These are phyloP conservation scores for Lumbricus terrestris DNA, from an alignment of 2,888 invertebrate species.

Conservation along the genomic window DNA sequence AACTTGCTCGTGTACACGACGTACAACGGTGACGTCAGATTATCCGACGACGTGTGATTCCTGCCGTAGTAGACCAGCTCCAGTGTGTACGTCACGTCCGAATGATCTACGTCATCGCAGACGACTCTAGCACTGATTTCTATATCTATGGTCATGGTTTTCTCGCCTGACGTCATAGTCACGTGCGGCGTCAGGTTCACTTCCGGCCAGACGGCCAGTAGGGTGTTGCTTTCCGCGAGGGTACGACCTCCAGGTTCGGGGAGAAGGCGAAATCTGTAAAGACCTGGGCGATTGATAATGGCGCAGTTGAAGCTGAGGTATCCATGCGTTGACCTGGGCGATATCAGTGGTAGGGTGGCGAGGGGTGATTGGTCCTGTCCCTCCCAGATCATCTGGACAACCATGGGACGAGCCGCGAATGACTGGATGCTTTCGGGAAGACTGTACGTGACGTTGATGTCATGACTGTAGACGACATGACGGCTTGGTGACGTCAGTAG, in stretches of 20 bases:
- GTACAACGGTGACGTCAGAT: neutral
- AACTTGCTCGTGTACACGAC: conserved; percentile 6
- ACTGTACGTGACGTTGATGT: neutral
- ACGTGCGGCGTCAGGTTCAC: neutral
- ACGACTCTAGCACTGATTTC: neutral
- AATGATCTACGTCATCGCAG: neutral
- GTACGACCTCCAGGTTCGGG: neutral
- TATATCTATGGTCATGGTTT: neutral
- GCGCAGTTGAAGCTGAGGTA: neutral
- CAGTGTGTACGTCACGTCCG: neutral
- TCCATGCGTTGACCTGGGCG: neutral
- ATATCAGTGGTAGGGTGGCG: neutral
- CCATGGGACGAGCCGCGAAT: neutral
- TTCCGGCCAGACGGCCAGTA: neutral
- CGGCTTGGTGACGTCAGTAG: neutral
- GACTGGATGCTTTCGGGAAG: neutral
- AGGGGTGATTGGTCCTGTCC: neutral
- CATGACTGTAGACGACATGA: neutral
- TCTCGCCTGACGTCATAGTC: neutral
- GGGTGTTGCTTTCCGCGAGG: neutral
- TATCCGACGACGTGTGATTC: neutral
- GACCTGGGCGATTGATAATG: neutral
- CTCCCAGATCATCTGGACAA: neutral
- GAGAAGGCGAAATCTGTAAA: neutral
- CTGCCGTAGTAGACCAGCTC: neutral